Evolutionary conservation across 2,797 vertebrate species (phyloP), one percentile per base, ranked within the genome.

Genomic region (Setipinna tenuifilis): DNA sequence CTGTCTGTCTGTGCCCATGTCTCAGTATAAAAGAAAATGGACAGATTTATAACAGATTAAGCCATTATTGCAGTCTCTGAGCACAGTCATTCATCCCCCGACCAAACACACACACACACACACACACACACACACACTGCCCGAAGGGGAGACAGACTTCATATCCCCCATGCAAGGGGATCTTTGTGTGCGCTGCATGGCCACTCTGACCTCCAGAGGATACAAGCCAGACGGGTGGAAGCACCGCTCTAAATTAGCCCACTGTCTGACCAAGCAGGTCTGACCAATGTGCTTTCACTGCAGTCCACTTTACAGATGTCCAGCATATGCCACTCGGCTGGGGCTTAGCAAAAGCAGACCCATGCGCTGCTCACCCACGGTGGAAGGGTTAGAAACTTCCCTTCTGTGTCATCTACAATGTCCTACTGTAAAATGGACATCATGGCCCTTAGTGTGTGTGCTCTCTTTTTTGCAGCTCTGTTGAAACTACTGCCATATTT

Each of bases 201-300:
- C 54, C 81, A 62, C 86, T 89, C 87, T 82, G 82, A 85, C 88
- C 85, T n/a, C 50, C 35, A 89, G 90, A 88, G 91, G 92, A 94
- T 89, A 90, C 80, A 48, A 83, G 87, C 87, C 23, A 93, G 93
- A 93, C 89, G 86, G 89, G 92, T 91, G 75, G 85, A 19, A 85
- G 83, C 68, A 83, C 59, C 2, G 17, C 81, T 28, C 48, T 86
- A 58, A 87, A 82, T 86, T 35, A 61, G 10, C 16, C 89, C 84
- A 14, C 50, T 83, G 48, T 87, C 68, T 88, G 88, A 90, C 86
- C 89, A 83, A 81, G 84, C 28, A 82, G 80, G 82, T 85, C 75
- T 85, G 85, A 71, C 65, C 65, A 31, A 11, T 71, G 28, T 5
- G 41, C 71, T 78, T 78, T 54, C 50, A 78, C 35, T 78, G 71